Evolutionary conservation across 2,797 vertebrate genomes (phyloP).

Genomic region (Sylvilagus floridanus): DNA sequence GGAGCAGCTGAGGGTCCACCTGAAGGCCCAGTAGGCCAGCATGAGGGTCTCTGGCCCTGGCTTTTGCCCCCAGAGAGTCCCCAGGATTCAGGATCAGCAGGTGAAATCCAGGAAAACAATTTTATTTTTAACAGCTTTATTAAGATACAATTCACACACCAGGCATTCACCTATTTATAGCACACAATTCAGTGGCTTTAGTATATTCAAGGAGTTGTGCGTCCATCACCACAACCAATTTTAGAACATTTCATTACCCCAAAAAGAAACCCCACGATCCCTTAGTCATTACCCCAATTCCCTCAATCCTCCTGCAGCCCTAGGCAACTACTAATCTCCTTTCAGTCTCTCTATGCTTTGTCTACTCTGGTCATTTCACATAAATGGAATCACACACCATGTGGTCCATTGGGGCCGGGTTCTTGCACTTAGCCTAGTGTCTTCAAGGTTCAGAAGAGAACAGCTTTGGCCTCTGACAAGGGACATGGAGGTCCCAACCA

Average conservation of each 20-base stretch:
- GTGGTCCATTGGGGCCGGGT: not conserved
- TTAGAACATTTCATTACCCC: conserved; percentile 37
- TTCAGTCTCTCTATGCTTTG: not conserved
- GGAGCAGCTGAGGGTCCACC: not conserved
- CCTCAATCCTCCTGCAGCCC: not conserved
- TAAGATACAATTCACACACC: not conserved
- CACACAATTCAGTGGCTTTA: not conserved
- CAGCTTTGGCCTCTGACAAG: not conserved
- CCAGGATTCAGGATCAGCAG: conserved; percentile 6
- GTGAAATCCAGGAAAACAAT: not conserved
- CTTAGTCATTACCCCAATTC: not conserved
- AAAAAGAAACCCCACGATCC: not conserved
- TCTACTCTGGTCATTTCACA: not conserved
- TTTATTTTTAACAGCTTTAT: not conserved
- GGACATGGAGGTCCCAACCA: not conserved
- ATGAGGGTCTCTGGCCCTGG: not conserved
- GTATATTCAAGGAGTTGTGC: not conserved
- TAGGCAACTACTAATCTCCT: not conserved
- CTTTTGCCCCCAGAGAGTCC: not conserved
- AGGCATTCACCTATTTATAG: not conserved
- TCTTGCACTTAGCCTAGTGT: not conserved
- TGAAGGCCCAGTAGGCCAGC: not conserved
- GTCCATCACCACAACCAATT: not conserved
- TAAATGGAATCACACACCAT: not conserved
- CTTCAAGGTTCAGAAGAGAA: conserved; percentile 11